Base-by-base conservation (phyloP, 2,888 invertebrate species). In the Bedellia somnulentella region DNA sequence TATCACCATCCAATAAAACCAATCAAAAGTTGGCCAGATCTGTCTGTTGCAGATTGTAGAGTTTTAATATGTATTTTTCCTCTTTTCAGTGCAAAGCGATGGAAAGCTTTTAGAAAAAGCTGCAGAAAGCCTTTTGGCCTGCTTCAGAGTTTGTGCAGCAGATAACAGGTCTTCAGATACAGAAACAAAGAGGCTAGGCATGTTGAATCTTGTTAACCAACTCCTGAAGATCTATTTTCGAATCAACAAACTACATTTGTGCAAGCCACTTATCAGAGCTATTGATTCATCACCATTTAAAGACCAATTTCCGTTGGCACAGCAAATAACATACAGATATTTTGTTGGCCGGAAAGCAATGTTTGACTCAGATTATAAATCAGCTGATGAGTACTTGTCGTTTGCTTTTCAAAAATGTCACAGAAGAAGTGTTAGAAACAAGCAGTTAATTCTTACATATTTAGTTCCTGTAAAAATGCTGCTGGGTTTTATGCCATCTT, bases 401-500 rank as follows among this genome's bases (percentile, higher is more conserved):
- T 99, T 87, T 61, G 96, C 98, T 1, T 98, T 98, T 58, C 83
- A 88, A 52, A 86, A 90, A 48, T 97, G 98, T 47, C 93, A 93
- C 43, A 80, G 78, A 36, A 79, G 80, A 31, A 89, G 87, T 35
- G 80, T 76, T 32, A 89, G 86, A 48, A 99, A 99, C 60, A 97
- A 97, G 52, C 78, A 91, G 35, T 78, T 93, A 24, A 96, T 97
- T 47, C 78, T 99, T 4, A 95, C 95, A 32, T 99, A 98, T 57
- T 78, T 99, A 30, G 88, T 96, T 21, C 97, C 97, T 2, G 95
- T 97, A 0, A 96, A 96, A 79, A 97, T 99, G 93, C 79, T 98
- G 30, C 73, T 97, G 36, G 98, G 99, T 1, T 93, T 85, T 48
- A 90, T 98, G 84, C 98, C 99, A n/a, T 87, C 85, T 22, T 80